Base-by-base conservation (phyloP, 2,797 vertebrate species). In the Brachyalestes nurse region DNA sequence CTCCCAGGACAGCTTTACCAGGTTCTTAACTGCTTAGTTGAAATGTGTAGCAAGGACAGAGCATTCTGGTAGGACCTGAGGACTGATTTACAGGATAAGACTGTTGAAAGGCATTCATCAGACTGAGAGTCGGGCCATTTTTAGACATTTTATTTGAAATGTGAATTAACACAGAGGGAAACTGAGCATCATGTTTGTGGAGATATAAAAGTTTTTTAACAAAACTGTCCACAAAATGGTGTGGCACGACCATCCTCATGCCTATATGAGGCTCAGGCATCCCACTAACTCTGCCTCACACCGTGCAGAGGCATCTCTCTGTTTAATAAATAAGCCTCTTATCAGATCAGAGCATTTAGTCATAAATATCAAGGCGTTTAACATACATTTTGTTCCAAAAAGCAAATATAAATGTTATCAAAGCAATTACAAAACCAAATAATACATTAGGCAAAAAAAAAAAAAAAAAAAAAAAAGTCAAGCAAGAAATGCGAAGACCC, bases 91-190 rank as follows among this genome's bases (percentile, higher is more conserved):
- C 6, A 3, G 16, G 8, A 2, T 10, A n/a, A 19, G n/a, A 65
- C 5, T 17, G 28, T 8, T 65, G 34, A 1, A 12, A 60, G 86
- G 57, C 66, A 83, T 83, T 89, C 83, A 81, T 14, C 66, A 61
- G 12, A 72, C 55, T 66, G 47, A 61, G 58, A 73, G 49, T 19
- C 7, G 34, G 12, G 79, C 10, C 1, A 49, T 72, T 57, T 87
- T 90, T 89, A 86, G 14, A 81, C 21, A 53, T 93, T 95, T 95
- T 94, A 95, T 95, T 95, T 94, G 93, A 95, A 95, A 94, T 94
- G 93, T 94, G 92, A 89, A 80, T 93, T 92, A 92, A 94, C 90
- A 93, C 89, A 82, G 89, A 34, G 72, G 90, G 86, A 91, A 93
- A 92, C 87, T 80, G 79, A 92, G 93, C 90, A 87, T 92, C 90